phyloP scores from a whole-genome alignment of 2,888 invertebrate genomes.

The Galerucella pusilla region DNA sequence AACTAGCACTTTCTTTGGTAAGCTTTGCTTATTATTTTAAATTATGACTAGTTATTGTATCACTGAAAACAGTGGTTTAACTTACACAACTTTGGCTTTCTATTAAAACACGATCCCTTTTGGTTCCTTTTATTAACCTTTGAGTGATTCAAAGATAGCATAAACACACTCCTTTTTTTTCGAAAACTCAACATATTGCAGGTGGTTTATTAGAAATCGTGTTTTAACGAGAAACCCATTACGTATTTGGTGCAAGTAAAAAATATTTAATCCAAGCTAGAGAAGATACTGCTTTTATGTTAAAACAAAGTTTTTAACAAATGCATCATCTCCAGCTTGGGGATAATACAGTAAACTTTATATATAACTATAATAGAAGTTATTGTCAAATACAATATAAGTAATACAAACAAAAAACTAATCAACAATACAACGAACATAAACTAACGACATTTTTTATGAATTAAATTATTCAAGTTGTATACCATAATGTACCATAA shows the following conservation, averaged over 20 bases:
- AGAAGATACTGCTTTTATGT: conserved; percentile 23
- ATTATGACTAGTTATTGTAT: conserved; percentile 62
- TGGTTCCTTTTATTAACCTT: neutral
- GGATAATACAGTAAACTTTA: conserved; percentile 25
- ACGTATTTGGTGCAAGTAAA: conserved; percentile 25
- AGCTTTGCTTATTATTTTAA: conserved; percentile 55
- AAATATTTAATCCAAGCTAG: conserved; percentile 30
- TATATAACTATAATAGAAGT: conserved; percentile 12
- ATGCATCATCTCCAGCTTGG: conserved; percentile 28
- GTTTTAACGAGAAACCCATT: neutral
- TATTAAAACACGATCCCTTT: conserved; percentile 8
- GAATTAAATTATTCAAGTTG: neutral
- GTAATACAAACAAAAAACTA: neutral
- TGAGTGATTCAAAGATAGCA: too few species aligned
- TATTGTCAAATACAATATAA: neutral
- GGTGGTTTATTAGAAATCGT: neutral
- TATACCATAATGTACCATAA: neutral
- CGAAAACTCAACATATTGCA: too few species aligned
- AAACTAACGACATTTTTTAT: neutral
- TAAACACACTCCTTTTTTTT: too few species aligned
- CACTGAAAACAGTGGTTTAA: conserved; percentile 55
- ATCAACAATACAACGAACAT: neutral
- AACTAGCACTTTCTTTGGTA: conserved; percentile 62
- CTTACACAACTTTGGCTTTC: conserved; percentile 31
- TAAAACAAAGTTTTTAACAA: conserved; percentile 15